Percentiles rank a stretch among this genome's conserved stretches.
phyloP scores from a whole-genome alignment of 1,140 invertebrate genomes.

The Drosophila bocqueti region DNA sequence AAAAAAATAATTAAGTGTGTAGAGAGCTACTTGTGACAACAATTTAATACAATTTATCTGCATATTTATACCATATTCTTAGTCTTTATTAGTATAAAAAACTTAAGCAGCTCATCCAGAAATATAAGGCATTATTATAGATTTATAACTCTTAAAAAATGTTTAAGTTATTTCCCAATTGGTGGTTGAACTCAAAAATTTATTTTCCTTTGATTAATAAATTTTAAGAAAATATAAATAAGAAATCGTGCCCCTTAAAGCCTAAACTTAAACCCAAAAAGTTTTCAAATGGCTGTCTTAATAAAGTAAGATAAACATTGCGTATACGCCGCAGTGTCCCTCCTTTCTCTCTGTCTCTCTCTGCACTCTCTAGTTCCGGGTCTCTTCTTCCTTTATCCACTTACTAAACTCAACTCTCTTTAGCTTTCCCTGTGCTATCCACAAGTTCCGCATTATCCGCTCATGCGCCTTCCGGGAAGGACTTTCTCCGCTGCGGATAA shows the following conservation, averaged over 20 bases:
- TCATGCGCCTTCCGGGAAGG: slow-evolving; percentile 29
- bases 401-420: not conserved
- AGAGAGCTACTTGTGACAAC: not conserved
- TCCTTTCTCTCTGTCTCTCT: not conserved
- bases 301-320: slow-evolving; percentile 26
- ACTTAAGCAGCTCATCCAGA: too few relatives aligned
- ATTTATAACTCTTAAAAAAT: too few relatives aligned
- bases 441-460: slow-evolving; percentile 53
- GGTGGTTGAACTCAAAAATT: too few relatives aligned
- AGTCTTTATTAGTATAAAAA: too few relatives aligned
- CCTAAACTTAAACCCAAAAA: not conserved
- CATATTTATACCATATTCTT: not conserved
- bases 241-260: not conserved
- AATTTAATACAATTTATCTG: not conserved
- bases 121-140: too few relatives aligned
- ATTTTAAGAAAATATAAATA: not conserved
- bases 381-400: slow-evolving; percentile 46
- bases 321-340: slow-evolving; percentile 47
- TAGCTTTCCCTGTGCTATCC: not conserved
- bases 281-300: slow-evolving; percentile 2
- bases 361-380: not conserved
- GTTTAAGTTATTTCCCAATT: not conserved
- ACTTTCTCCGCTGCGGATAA: slow-evolving; percentile 55
- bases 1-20: not conserved
- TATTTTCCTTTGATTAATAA: too few relatives aligned